Evolutionary conservation across 2,113 vertebrate genomes (phyloP).

Genomic region (Hyaena hyaena): DNA sequence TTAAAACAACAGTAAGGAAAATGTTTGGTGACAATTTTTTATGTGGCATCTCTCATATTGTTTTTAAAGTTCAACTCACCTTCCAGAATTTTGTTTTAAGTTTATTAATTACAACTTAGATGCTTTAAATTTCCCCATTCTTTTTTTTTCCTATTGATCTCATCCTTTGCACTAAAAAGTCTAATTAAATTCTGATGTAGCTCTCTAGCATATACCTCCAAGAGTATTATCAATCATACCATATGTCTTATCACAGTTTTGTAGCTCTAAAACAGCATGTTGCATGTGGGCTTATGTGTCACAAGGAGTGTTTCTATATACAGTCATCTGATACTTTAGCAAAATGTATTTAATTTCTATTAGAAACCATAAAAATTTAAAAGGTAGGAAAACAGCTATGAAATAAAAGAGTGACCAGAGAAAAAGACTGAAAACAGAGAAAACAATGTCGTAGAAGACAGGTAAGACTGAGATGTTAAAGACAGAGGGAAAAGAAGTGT

Average conservation of each 20-base stretch:
- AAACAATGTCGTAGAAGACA: neutral
- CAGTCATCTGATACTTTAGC: neutral
- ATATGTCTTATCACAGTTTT: constrained; percentile 16
- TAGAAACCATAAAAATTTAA: neutral
- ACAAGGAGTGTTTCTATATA: neutral
- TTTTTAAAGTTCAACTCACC: neutral
- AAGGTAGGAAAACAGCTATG: neutral
- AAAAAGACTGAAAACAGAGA: neutral
- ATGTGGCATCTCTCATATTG: neutral
- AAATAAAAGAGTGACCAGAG: neutral
- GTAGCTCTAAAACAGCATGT: neutral
- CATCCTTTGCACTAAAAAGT: neutral
- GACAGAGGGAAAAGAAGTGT: neutral
- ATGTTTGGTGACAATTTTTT: neutral
- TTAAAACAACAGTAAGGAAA: neutral
- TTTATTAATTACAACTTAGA: neutral
- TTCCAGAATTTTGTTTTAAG: neutral
- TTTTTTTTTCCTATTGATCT: neutral
- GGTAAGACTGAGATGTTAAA: neutral
- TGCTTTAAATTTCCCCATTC: neutral
- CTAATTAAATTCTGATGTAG: constrained; percentile 26
- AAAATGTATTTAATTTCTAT: constrained; percentile 17
- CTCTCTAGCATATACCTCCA: neutral
- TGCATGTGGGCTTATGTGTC: neutral
- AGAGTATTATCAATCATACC: neutral